These are phyloP conservation scores for Grallaria varia DNA, from an alignment of 2,113 vertebrate genomes.

Conservation along the genomic window DNA sequence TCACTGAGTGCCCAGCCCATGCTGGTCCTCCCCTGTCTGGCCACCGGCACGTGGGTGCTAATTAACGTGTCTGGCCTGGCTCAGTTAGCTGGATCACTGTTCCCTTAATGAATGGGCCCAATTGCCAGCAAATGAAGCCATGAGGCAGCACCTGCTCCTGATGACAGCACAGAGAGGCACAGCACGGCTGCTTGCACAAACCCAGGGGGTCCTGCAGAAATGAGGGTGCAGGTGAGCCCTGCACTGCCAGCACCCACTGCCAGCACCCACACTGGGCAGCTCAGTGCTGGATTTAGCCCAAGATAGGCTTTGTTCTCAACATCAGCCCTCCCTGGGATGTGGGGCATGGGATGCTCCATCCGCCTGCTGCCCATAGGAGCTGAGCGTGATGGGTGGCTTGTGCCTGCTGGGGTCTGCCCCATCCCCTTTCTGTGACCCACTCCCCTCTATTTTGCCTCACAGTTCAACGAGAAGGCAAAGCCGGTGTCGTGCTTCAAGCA, in stretches of 20 bases:
- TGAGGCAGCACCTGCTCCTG: neutral
- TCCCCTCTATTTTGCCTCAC: neutral
- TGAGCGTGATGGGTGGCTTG: neutral
- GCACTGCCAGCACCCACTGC: neutral
- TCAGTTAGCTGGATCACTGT: conserved; percentile 1
- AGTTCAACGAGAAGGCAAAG: conserved; percentile 97
- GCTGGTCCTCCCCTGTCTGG: neutral
- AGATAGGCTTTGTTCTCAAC: neutral
- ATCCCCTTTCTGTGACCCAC: neutral
- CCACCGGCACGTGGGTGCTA: neutral
- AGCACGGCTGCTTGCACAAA: neutral
- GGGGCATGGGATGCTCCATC: neutral
- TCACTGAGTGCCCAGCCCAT: neutral
- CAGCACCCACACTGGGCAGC: rapidly evolving
- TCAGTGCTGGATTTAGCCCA: neutral
- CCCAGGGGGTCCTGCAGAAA: neutral
- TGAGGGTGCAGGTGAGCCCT: rapidly evolving
- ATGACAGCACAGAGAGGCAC: rapidly evolving
- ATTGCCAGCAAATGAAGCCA: neutral
- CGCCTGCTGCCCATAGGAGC: rapidly evolving
- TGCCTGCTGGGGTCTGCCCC: neutral
- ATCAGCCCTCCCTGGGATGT: neutral
- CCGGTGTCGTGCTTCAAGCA: conserved; percentile 93
- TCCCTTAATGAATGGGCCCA: conserved; percentile 3
- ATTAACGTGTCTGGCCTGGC: conserved; percentile 48